Conservation (phyloP, 2,113 vertebrate genomes). For the Ophthalmolycus amberensis region DNA sequence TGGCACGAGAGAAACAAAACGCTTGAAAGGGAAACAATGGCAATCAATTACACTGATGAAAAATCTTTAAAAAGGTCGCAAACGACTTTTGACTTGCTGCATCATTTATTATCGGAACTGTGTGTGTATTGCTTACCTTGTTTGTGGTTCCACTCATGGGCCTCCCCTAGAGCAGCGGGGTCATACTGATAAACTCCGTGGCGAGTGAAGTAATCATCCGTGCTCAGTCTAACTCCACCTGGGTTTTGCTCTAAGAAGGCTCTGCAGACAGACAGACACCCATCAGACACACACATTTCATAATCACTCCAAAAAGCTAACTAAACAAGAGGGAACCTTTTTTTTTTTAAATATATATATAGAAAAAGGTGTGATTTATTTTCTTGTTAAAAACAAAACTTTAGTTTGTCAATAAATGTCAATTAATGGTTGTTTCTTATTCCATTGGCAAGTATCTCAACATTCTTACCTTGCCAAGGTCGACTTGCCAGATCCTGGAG, state of each 20-base stretch:
- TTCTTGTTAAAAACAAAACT: neutral
- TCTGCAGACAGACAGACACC: conserved; percentile 72
- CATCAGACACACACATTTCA: too few species aligned
- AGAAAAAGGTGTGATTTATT: neutral
- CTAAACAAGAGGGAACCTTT: neutral
- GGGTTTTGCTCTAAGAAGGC: conserved; percentile 90
- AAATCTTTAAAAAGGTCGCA: neutral
- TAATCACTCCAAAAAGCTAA: neutral
- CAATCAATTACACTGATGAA: conserved; percentile 9
- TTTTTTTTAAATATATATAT: neutral
- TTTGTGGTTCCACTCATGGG: conserved; percentile 95
- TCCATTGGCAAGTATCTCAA: neutral
- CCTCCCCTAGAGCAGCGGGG: conserved; percentile 85
- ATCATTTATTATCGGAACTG: neutral
- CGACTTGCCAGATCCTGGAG: conserved; percentile 96
- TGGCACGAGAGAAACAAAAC: conserved; percentile 20
- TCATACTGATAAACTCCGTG: conserved; percentile 89
- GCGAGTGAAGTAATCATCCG: conserved; percentile 92
- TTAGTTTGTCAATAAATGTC: neutral
- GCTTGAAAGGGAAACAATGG: neutral
- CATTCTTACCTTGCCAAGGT: conserved; percentile 90
- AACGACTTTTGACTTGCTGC: neutral
- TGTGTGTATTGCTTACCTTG: conserved; percentile 83
- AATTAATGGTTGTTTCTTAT: neutral
- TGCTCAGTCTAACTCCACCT: conserved; percentile 89